Evolutionary conservation across 2,888 invertebrate species (phyloP).

Genomic region (Rhingia rostrata): DNA sequence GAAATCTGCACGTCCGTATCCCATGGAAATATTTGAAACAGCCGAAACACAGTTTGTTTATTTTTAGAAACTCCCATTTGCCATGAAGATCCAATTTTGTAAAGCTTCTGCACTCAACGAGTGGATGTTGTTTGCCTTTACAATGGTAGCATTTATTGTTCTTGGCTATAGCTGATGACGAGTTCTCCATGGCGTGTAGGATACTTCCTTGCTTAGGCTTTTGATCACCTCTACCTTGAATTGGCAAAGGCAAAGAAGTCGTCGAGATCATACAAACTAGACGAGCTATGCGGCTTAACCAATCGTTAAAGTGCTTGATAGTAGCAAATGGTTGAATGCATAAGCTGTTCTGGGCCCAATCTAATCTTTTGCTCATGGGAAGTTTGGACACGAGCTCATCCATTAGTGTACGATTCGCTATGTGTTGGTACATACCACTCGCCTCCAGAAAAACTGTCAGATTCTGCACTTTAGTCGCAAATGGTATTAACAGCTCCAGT

Average conservation of each 20-base stretch:
- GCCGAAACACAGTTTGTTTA: constrained; percentile 7
- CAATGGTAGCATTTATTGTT: constrained; percentile 4
- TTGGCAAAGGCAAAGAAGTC: background rate
- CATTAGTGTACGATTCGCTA: constrained; percentile 40
- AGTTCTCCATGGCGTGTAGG: constrained; percentile 4
- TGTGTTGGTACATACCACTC: constrained; percentile 41
- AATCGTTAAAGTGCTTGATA: constrained; percentile 32
- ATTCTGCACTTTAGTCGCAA: constrained; percentile 41
- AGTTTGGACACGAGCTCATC: constrained; percentile 47
- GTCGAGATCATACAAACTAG: constrained; percentile 14
- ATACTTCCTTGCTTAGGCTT: constrained; percentile 1
- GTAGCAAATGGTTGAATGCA: constrained; percentile 18
- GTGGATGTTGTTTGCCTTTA: background rate
- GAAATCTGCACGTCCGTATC: background rate
- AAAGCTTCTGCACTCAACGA: constrained; percentile 16
- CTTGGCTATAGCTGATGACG: background rate
- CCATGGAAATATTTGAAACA: constrained; percentile 6
- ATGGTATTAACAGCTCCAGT: constrained; percentile 52
- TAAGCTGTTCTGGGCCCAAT: constrained; percentile 38
- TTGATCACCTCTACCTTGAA: background rate
- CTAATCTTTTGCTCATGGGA: constrained; percentile 47
- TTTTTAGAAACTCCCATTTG: constrained; percentile 19
- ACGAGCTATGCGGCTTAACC: constrained; percentile 20
- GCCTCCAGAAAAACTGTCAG: constrained; percentile 19
- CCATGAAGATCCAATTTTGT: background rate